Evolutionary conservation across 2,888 invertebrate genomes (phyloP).

Genomic region (Stenodema calcarata): DNA sequence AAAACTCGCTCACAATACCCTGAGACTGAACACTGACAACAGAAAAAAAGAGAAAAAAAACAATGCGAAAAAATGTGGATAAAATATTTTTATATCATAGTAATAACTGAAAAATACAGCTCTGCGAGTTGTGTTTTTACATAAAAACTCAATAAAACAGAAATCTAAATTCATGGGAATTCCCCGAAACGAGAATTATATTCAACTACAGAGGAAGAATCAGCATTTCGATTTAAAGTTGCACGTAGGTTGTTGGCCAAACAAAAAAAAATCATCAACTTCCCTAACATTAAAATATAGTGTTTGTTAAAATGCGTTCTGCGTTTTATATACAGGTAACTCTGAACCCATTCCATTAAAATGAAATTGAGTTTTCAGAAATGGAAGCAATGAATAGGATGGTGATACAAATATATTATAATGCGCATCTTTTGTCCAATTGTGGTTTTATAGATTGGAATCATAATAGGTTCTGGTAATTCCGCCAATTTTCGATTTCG

Average conservation of each 20-base stretch:
- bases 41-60: background rate
- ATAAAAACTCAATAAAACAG: background rate
- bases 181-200: background rate
- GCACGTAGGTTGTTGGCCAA: background rate
- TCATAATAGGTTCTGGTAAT: background rate
- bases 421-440: background rate
- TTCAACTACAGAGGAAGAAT: background rate
- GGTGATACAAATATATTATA: background rate
- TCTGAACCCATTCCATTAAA: background rate
- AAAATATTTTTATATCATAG: background rate
- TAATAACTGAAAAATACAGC: background rate
- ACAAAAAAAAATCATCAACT: background rate
- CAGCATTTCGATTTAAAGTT: background rate
- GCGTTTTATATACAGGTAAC: background rate
- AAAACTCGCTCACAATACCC: background rate
- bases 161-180: background rate
- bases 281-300: background rate
- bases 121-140: background rate
- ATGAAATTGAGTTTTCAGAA: background rate
- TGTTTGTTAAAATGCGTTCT: background rate
- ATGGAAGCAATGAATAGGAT: background rate
- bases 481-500: too few species aligned
- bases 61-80: background rate
- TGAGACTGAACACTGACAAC: background rate
- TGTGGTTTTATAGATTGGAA: background rate